phyloP scores from a whole-genome alignment of 2,888 invertebrate species.

The Lepidonotus clava region DNA sequence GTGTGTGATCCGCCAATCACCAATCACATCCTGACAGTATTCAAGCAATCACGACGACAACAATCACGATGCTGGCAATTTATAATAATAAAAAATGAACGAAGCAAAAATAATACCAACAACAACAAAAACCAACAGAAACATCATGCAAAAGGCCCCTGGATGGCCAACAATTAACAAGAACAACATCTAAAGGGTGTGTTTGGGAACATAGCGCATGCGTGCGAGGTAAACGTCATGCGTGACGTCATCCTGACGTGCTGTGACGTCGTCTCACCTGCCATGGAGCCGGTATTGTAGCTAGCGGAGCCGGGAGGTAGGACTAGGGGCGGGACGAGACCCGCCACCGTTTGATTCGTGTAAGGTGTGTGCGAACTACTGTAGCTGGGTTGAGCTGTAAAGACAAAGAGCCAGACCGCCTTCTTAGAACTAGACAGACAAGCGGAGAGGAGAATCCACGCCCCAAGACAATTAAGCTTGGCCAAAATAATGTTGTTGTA shows the following conservation, averaged over 20 bases:
- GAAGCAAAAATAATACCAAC: not conserved
- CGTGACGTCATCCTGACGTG: slow-evolving; percentile 23
- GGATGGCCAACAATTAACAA: too few relatives aligned
- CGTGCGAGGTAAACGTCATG: not conserved
- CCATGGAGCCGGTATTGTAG: slow-evolving; percentile 51
- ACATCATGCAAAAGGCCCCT: not conserved
- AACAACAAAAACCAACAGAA: not conserved
- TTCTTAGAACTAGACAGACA: not conserved
- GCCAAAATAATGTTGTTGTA: too few relatives aligned
- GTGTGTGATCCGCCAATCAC: not conserved
- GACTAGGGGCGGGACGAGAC: slow-evolving; percentile 51
- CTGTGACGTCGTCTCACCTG: slow-evolving; percentile 41
- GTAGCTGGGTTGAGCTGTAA: slow-evolving; percentile 56
- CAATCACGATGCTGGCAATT: too few relatives aligned
- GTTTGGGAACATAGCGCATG: not conserved
- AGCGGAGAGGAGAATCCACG: not conserved
- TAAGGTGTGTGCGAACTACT: slow-evolving; percentile 51
- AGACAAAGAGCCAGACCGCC: not conserved
- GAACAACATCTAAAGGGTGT: too few relatives aligned
- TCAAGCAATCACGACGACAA: not conserved
- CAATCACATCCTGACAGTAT: not conserved
- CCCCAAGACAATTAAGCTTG: too few relatives aligned
- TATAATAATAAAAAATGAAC: too few relatives aligned
- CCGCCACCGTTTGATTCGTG: slow-evolving; percentile 46
- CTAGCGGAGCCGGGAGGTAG: slow-evolving; percentile 49